Percentiles rank a stretch among this genome's conserved stretches.
phyloP scores from a whole-genome alignment of 2,113 vertebrate species.

The Sylvilagus bachmani region DNA sequence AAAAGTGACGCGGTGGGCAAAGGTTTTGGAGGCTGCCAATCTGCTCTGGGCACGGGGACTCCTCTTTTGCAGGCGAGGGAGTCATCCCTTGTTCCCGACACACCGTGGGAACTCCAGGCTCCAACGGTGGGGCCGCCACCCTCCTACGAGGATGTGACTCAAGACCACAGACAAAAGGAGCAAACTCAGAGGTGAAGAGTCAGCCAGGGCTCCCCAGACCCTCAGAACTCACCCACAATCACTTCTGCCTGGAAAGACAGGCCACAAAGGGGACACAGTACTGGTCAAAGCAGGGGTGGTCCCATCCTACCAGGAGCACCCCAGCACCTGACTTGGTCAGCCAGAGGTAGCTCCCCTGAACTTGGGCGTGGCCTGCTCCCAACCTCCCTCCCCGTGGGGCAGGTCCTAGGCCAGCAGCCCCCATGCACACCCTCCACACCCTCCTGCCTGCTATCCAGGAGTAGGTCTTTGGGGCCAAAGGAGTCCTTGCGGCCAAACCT shows the following conservation, averaged over 20 bases:
- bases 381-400: not conserved
- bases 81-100: not conserved
- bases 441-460: no score
- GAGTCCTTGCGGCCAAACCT: not conserved
- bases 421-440: no score
- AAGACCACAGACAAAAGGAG: rapidly evolving
- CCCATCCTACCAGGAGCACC: no score
- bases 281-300: rapidly evolving
- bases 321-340: not conserved
- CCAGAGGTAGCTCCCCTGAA: not conserved
- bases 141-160: not conserved
- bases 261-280: not conserved
- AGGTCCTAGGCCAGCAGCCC: not conserved
- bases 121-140: not conserved
- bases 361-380: rapidly evolving
- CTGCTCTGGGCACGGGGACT: not conserved
- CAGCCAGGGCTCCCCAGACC: not conserved
- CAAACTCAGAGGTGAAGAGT: not conserved
- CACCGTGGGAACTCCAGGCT: rapidly evolving
- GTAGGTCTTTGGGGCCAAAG: not conserved
- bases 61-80: slow-evolving; percentile 24
- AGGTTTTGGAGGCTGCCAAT: not conserved
- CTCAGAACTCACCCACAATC: not conserved
- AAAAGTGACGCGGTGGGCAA: not conserved
- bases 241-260: not conserved